These are phyloP conservation scores for Alces alces DNA, from an alignment of 2,113 vertebrate species.

Conservation along the genomic window DNA sequence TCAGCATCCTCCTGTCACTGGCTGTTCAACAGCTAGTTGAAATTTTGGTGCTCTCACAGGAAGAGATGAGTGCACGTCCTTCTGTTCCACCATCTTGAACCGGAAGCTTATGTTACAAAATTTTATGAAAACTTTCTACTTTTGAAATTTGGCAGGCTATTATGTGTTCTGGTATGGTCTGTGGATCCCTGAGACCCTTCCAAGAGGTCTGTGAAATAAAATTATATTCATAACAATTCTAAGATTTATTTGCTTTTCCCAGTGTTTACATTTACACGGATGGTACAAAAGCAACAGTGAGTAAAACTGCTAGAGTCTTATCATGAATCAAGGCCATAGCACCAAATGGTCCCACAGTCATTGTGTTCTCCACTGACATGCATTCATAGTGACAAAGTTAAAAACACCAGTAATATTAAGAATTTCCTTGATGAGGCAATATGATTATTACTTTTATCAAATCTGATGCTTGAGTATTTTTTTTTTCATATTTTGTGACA, in stretches of 20 bases:
- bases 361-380: neutral
- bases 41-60: neutral
- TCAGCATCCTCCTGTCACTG: neutral
- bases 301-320: neutral
- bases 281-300: neutral
- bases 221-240: neutral
- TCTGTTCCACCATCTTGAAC: neutral
- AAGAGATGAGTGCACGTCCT: neutral
- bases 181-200: neutral
- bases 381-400: neutral
- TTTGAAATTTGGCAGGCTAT: neutral
- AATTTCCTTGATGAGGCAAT: neutral
- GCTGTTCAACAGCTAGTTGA: neutral
- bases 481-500: slow-evolving; percentile 11
- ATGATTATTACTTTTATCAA: neutral
- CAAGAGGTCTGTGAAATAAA: neutral
- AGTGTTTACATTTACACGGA: neutral
- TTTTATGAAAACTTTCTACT: neutral
- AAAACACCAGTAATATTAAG: neutral
- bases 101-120: neutral
- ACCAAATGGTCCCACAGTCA: neutral
- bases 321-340: neutral
- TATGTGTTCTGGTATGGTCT: neutral
- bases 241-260: neutral
- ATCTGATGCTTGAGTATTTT: neutral